These are phyloP conservation scores for Zingel zingel DNA, from an alignment of 2,113 vertebrate genomes.

Conservation along the genomic window DNA sequence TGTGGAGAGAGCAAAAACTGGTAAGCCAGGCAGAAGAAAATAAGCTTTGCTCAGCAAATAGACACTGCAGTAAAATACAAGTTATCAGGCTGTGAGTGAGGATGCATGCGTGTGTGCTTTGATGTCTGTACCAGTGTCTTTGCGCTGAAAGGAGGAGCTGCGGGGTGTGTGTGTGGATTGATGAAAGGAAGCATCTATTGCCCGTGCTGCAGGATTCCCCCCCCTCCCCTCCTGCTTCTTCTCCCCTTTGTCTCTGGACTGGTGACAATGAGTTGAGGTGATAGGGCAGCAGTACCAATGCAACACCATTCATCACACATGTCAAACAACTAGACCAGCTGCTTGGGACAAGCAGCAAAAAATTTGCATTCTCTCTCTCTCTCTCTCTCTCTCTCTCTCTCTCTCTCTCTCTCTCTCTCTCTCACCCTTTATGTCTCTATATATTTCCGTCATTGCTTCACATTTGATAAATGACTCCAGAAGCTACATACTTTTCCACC, in stretches of 20 bases:
- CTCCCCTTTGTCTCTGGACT: constrained; percentile 87
- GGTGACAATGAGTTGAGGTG: constrained; percentile 92
- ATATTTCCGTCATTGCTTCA: constrained; percentile 54
- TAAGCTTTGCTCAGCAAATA: constrained; percentile 76
- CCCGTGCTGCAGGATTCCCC: constrained; percentile 78
- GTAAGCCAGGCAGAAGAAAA: constrained; percentile 57
- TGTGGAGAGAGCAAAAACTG: constrained; percentile 49
- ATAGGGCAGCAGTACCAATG: constrained; percentile 94
- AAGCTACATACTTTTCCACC: constrained; percentile 56
- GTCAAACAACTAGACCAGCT: constrained; percentile 95
- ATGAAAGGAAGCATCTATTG: constrained; percentile 94
- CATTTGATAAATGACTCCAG: constrained; percentile 64
- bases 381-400: constrained; percentile 79
- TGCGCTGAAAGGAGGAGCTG: constrained; percentile 7
- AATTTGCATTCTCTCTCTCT: constrained; percentile 88
- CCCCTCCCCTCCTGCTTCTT: constrained; percentile 41
- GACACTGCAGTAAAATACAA: constrained; percentile 56
- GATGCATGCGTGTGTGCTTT: constrained; percentile 37
- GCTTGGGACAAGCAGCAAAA: constrained; percentile 87
- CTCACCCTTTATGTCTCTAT: constrained; percentile 62
- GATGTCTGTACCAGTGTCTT: constrained; percentile 35
- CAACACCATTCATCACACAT: constrained; percentile 96
- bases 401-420: constrained; percentile 77
- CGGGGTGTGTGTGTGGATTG: constrained; percentile 72
- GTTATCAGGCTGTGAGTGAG: constrained; percentile 51